Base-by-base conservation (phyloP, 1,140 invertebrate species). In the Drosophila paulistorum region DNA sequence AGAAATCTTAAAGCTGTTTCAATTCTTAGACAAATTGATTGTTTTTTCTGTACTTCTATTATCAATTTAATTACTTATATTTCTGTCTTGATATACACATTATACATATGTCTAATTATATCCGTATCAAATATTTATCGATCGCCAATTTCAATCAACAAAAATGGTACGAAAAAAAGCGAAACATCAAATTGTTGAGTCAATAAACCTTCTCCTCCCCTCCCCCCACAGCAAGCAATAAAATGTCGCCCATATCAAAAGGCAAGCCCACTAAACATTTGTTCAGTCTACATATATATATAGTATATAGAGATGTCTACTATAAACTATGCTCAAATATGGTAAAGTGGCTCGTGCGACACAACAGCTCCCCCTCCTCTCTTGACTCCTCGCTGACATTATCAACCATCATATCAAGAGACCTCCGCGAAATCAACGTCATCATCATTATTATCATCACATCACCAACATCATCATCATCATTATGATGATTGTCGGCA, bases 291-390 rank as follows among this genome's bases (percentile, higher is more conserved):
- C 7, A 45, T 55, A 68, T 75, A 51, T 23, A 23, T 23, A 23
- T 9, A 54, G 51, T 57, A 64, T 63, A 58, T n/a, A 62, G 10
- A 33, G 23, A 59, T 63, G 17, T 51, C 17, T 23, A 23, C 17
- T 23, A 10, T 51, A 51, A 51, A 51, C 45, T 51, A 51, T 77
- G 60, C 48, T 70, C 68, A 76, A 69, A 76, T 75, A 70, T 70
- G 68, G 55, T 48, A 80, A 71, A 79, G 62, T 68, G 77, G 81
- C 78, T 71, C 71, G 81, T 85, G 82, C 74, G 73, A 70, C 23
- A 35, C 13, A 20, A 3, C 26, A 23, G 33, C 30, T 3, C 45
- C 17, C 2, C 30, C 11, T 23, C 10, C 30, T 60, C 59, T 11
- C 23, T 75, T 37, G 39, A 0, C 11, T 42, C 13, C 11, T 23